Conservation (phyloP, 2,888 invertebrate species). For the Baronia brevicornis region DNA sequence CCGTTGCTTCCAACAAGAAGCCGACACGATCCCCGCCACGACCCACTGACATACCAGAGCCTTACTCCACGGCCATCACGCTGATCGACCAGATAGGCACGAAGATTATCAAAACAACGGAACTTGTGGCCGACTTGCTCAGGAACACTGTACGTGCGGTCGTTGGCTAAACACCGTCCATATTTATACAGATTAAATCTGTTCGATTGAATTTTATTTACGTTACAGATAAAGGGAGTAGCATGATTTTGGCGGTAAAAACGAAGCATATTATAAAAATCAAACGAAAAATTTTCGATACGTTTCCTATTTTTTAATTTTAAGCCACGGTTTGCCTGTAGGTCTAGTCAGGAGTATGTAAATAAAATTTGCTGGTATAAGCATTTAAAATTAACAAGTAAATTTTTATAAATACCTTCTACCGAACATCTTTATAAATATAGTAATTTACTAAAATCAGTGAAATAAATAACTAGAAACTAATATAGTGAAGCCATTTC, state of each 20-base stretch:
- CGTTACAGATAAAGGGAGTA: slow-evolving; percentile 4
- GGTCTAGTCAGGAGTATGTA: too few species aligned
- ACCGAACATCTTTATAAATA: too few species aligned
- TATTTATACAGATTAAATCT: slow-evolving; percentile 2
- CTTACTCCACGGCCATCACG: slow-evolving; percentile 59
- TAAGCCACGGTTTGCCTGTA: too few species aligned
- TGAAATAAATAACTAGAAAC: too few species aligned
- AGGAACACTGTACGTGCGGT: slow-evolving; percentile 66
- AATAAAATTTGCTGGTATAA: too few species aligned
- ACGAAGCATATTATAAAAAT: neutral
- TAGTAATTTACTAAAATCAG: too few species aligned
- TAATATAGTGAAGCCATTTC: too few species aligned
- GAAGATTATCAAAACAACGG: slow-evolving; percentile 67
- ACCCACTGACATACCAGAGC: slow-evolving; percentile 37
- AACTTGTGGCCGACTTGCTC: slow-evolving; percentile 60
- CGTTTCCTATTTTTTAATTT: too few species aligned
- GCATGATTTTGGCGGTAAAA: slow-evolving; percentile 1
- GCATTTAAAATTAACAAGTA: too few species aligned
- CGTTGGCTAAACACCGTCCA: slow-evolving; percentile 35
- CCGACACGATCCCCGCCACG: slow-evolving; percentile 50
- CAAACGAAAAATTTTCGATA: slow-evolving; percentile 6
- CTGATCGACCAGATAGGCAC: slow-evolving; percentile 66
- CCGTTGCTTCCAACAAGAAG: slow-evolving; percentile 36
- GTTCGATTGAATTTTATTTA: slow-evolving; percentile 2
- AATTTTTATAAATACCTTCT: too few species aligned